Percentiles rank a stretch among this genome's conserved stretches.
Conservation (phyloP, 2,888 invertebrate genomes). For the Marronus borbonicus region DNA sequence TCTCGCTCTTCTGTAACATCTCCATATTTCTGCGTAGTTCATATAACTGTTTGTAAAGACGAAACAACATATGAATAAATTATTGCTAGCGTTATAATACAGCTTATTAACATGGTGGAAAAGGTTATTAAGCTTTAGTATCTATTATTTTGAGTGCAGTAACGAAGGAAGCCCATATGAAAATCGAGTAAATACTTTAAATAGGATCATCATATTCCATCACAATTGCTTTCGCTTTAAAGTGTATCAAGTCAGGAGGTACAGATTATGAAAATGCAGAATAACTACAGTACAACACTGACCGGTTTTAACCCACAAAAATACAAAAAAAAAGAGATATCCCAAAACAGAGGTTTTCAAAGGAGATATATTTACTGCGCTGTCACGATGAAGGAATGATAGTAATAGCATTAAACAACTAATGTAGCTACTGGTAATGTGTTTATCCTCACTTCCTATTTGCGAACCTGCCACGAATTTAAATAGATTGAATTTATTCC, state of each 20-base stretch:
- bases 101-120: no score
- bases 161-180: no score
- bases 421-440: neutral
- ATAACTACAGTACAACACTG: neutral
- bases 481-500: conserved; percentile 7
- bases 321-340: neutral
- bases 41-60: no score
- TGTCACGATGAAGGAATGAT: conserved; percentile 12
- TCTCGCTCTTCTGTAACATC: no score
- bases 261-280: neutral
- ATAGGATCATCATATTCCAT: no score
- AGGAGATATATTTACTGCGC: neutral
- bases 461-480: conserved; percentile 2
- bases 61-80: no score
- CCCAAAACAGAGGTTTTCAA: conserved; percentile 3
- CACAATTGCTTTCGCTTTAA: no score
- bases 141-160: no score
- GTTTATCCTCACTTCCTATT: conserved; percentile 36
- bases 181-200: no score
- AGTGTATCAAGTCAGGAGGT: neutral
- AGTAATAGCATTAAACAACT: conserved; percentile 20
- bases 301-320: neutral
- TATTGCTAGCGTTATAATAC: no score
- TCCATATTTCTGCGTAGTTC: no score
- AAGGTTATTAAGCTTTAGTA: no score